Percentiles rank a stretch among this genome's conserved stretches.
phyloP scores from a whole-genome alignment of 2,113 vertebrate species.

The Saccopteryx bilineata region DNA sequence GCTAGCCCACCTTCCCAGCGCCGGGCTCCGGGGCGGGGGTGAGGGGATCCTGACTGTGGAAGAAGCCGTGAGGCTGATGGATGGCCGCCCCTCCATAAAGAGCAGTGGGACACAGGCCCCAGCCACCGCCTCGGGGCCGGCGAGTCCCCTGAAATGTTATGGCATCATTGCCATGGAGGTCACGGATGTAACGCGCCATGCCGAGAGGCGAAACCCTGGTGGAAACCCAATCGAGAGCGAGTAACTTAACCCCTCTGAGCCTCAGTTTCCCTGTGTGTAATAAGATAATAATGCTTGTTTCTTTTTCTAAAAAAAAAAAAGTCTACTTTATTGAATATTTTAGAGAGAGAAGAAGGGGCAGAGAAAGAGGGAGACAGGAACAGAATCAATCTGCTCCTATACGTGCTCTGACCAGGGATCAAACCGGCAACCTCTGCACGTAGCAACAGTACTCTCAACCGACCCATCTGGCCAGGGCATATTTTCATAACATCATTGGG shows the following conservation, averaged over 20 bases:
- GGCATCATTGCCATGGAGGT: constrained; percentile 68
- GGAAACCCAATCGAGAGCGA: not conserved
- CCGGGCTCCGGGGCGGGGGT: not conserved
- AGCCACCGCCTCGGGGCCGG: constrained; percentile 69
- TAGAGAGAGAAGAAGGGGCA: too few species aligned
- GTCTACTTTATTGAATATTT: too few species aligned
- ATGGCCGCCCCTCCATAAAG: constrained; percentile 66
- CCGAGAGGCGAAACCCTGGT: not conserved
- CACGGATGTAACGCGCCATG: constrained; percentile 13
- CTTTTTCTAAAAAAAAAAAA: too few species aligned
- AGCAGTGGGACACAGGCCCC: constrained; percentile 57
- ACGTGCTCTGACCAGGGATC: too few species aligned
- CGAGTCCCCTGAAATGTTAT: constrained; percentile 62
- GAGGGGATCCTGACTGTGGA: constrained; percentile 43
- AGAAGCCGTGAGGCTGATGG: constrained; percentile 69
- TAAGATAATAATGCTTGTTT: not conserved
- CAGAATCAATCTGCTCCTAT: too few species aligned
- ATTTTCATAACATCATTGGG: rapidly evolving
- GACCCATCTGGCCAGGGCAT: too few species aligned
- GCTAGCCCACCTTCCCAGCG: constrained; percentile 26
- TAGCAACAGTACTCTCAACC: too few species aligned
- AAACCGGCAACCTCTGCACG: too few species aligned
- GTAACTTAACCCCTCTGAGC: not conserved
- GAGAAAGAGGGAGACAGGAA: too few species aligned
- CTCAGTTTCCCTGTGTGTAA: constrained; percentile 37